Conservation (phyloP, 1,140 invertebrate genomes). For the Phymorhynchus buccinoides region DNA sequence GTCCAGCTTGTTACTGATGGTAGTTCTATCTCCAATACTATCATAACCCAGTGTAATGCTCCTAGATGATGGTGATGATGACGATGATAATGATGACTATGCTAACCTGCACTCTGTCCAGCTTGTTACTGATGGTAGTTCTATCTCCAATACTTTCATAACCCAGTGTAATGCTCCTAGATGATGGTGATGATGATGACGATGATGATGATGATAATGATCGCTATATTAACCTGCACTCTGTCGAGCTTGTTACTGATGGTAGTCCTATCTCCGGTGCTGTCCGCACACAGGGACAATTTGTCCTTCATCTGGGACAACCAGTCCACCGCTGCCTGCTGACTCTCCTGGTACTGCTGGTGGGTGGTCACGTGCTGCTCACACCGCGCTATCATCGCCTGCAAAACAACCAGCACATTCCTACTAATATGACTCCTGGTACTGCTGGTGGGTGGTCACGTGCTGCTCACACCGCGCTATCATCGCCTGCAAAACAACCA, state of each 20-base stretch:
- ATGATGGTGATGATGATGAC: too few relatives aligned
- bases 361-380: slow-evolving; percentile 90
- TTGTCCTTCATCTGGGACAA: slow-evolving; percentile 89
- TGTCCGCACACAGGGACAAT: slow-evolving; percentile 88
- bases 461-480: slow-evolving; percentile 87
- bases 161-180: slow-evolving; percentile 75
- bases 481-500: slow-evolving; percentile 76
- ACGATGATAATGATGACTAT: too few relatives aligned
- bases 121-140: slow-evolving; percentile 89
- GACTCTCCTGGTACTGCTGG: slow-evolving; percentile 73
- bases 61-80: too few relatives aligned
- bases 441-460: slow-evolving; percentile 84
- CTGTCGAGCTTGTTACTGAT: slow-evolving; percentile 91
- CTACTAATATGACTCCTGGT: too few relatives aligned
- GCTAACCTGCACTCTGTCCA: slow-evolving; percentile 85
- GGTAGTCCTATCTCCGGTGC: slow-evolving; percentile 88
- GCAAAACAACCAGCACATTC: too few relatives aligned
- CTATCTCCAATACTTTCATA: slow-evolving; percentile 89
- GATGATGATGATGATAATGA: too few relatives aligned
- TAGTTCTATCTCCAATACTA: slow-evolving; percentile 87
- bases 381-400: slow-evolving; percentile 82
- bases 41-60: slow-evolving; percentile 80
- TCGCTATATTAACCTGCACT: slow-evolving; percentile 77
- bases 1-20: slow-evolving; percentile 90
- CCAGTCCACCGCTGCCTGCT: slow-evolving; percentile 69